Base-by-base conservation (phyloP, 2,113 vertebrate species). In the Mesoclemmys tuberculata region DNA sequence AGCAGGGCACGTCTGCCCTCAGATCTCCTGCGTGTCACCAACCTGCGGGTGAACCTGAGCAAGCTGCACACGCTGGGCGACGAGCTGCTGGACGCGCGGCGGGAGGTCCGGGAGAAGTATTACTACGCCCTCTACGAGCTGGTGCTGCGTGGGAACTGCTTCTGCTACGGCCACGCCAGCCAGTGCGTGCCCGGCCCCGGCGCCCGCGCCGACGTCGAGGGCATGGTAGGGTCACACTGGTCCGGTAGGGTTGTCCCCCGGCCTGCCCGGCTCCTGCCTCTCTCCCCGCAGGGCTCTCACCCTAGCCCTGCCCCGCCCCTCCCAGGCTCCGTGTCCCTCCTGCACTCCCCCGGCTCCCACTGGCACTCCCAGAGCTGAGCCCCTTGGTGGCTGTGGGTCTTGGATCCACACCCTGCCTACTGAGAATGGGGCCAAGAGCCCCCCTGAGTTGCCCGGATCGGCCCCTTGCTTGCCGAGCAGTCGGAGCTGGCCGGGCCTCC, bases 11-110 rank as follows among this genome's bases (percentile, higher is more conserved):
- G 35, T 78, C 77, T 56, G 29, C 88, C 5, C 41, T 61, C 85
- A 99, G 99, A 99, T 90, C 98, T 99, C 84, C 97, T 99, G 77
- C 99, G 99, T 46, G 99, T 99, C 98, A 99, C 99, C 95, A 99
- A 99, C 96, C 95, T 99, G 88, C 98, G 99, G 8, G 99, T 99
- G 88, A 99, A 99, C 97, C 98, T 99, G 97, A 99, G 99, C 88
- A 99, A 99, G 87, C 98, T 99, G 64, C 99, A 99, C 97, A 99
- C 99, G 0, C 97, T 99, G 94, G 99, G 99, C 4, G 99, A 99
- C 97, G 99, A 99, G 96, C 96, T 99, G 84, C 98, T 99, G 52
- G 99, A 99, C 97, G 98, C 99, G 0, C 97, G 99, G 16, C 95
- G 55, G 51, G 99, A 99, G 96, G 99, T 99, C 93, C 99, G 98